phyloP scores from a whole-genome alignment of 2,888 invertebrate species.

The Adelphocoris suturalis region DNA sequence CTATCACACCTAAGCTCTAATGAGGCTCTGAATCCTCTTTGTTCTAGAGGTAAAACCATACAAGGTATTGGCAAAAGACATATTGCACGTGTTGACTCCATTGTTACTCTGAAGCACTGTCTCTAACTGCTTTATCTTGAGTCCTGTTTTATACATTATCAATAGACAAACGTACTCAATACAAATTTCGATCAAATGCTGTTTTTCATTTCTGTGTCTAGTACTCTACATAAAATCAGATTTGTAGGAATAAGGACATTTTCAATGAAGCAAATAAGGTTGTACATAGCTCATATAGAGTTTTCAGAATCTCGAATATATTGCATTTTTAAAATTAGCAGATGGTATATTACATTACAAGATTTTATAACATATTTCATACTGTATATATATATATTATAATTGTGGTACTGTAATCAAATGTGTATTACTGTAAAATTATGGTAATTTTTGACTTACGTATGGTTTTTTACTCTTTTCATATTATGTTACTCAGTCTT shows the following conservation, averaged over 20 bases:
- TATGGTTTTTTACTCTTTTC: conserved; percentile 30
- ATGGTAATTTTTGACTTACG: conserved; percentile 15
- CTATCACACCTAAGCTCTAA: not conserved
- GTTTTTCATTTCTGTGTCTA: conserved; percentile 12
- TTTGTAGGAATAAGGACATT: conserved; percentile 23
- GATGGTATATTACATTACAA: conserved; percentile 43
- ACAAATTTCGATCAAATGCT: conserved; percentile 16
- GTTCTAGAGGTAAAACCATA: not conserved
- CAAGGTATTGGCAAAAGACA: conserved; percentile 2
- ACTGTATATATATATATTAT: conserved; percentile 55
- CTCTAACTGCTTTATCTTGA: conserved; percentile 1
- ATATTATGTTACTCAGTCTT: conserved; percentile 37
- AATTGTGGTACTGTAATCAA: conserved; percentile 49
- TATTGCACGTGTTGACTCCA: conserved; percentile 26
- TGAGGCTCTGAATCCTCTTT: conserved; percentile 8
- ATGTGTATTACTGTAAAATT: conserved; percentile 41
- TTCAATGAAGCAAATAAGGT: not conserved
- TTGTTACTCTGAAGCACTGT: conserved; percentile 17
- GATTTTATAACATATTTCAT: conserved; percentile 55
- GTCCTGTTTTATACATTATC: conserved; percentile 6
- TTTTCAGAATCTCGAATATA: conserved; percentile 47
- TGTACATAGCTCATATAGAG: conserved; percentile 33
- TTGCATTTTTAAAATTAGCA: conserved; percentile 46
- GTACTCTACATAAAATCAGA: not conserved
- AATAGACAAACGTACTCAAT: not conserved